Evolutionary conservation across 2,797 vertebrate genomes (phyloP), one percentile per base, ranked within the genome.

Genomic region (Acanthornis magna): DNA sequence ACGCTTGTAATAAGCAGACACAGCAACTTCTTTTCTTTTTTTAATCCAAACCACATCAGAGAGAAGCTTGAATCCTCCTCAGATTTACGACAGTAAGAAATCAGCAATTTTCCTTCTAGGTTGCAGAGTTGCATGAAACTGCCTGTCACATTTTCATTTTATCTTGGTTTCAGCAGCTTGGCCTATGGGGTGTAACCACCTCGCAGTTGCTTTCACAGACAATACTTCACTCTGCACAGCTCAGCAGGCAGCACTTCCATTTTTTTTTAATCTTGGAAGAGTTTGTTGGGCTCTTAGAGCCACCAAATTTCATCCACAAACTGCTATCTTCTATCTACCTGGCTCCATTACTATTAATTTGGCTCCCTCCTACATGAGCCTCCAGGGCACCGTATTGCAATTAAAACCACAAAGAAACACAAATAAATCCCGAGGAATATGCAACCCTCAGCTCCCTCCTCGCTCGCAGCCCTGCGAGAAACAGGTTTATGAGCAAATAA

Each of bases 291-390:
- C 47, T 26, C 73, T 42, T 18, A 11, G 16, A 63, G 61, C 58
- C 74, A 61, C 84, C 63, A 45, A 85, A 85, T 66, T 84, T 23
- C 79, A 77, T 80, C 90, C 91, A n/a, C 78, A 36, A 54, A 15
- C 47, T 54, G 13, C 82, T 89, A 81, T 90, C 89, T 60, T 61
- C 67, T 86, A 89, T 91, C 95, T 84, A 5, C 85, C 75, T 30
- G 70, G 48, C 87, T 91, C 68, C 76, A 61, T 13, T 32, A 5
- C 68, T 65, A 47, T 81, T 91, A 71, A 67, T 51, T 74, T 83
- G 75, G 45, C 80, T 92, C 84, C 90, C 86, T 94, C 96, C 94
- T 87, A 88, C 92, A 36, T 17, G 57, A 89, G 66, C 95, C 88
- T 81, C 22, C 76, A 11, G 93, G 83, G 85, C 95, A 67, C 75